Evolutionary conservation across 2,113 vertebrate genomes (phyloP).

Genomic region (Chrysemys picta): DNA sequence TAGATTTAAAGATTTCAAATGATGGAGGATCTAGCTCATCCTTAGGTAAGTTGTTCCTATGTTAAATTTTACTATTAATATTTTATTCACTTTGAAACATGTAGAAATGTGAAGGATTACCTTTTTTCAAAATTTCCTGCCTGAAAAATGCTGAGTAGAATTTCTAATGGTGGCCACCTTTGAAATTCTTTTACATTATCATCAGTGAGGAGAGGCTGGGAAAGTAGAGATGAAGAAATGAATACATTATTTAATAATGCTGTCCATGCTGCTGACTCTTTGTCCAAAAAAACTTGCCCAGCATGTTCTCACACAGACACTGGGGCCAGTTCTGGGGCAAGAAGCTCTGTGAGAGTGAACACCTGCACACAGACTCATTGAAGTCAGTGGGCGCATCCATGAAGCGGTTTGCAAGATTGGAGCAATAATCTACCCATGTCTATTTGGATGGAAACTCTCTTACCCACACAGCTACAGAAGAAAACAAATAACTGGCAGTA

Average conservation of each 20-base stretch:
- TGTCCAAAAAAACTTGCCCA: constrained; percentile 29
- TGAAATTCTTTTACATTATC: background rate
- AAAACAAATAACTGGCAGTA: background rate
- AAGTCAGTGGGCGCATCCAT: background rate
- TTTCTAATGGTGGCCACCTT: background rate
- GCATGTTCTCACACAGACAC: background rate
- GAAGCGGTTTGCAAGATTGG: too few relatives aligned
- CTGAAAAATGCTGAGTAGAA: background rate
- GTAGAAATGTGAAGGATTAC: background rate
- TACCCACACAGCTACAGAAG: background rate
- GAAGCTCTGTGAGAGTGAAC: background rate
- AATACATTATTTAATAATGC: constrained; percentile 6
- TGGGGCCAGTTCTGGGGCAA: background rate
- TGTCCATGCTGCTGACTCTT: background rate
- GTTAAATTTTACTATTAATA: background rate
- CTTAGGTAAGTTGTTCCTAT: background rate
- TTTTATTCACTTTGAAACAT: background rate
- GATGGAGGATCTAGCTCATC: background rate
- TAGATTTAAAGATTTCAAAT: rapidly evolving
- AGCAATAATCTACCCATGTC: background rate
- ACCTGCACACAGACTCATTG: background rate
- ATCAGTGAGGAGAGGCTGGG: background rate
- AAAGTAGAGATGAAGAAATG: background rate
- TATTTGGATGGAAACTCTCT: background rate
- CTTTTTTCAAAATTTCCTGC: background rate